Conservation (phyloP, 35 echinoderm and acorn worm species). For the Eucidaris tribuloides region DNA sequence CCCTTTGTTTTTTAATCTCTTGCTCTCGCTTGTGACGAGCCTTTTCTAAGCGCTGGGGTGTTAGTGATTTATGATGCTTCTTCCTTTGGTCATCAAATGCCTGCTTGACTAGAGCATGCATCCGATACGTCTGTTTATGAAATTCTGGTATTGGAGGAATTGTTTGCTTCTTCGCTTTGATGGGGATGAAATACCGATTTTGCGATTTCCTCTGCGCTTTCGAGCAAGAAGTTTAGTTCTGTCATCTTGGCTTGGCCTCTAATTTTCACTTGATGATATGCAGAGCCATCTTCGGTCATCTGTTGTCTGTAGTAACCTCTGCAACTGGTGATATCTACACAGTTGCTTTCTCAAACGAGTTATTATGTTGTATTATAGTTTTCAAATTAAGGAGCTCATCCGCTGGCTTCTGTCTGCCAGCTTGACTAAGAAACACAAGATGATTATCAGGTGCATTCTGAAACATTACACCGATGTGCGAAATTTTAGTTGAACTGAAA, state of each 20-base stretch:
- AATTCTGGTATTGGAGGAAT: slow-evolving; percentile 1
- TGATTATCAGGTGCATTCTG: background rate
- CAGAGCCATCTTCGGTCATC: slow-evolving; percentile 10
- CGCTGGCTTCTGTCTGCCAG: background rate
- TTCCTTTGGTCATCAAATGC: slow-evolving; percentile 40
- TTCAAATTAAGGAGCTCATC: slow-evolving; percentile 18
- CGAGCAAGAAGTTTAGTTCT: slow-evolving; percentile 22
- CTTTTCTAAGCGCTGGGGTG: slow-evolving; percentile 36
- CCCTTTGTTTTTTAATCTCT: slow-evolving; percentile 18
- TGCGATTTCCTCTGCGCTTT: slow-evolving; percentile 4
- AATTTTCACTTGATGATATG: background rate
- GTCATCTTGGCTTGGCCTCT: slow-evolving; percentile 14
- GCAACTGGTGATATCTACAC: background rate
- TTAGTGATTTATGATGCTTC: slow-evolving; percentile 1
- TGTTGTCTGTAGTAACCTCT: background rate
- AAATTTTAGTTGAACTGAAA: slow-evolving; percentile 10
- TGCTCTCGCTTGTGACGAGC: slow-evolving; percentile 14
- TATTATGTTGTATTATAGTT: slow-evolving; percentile 23
- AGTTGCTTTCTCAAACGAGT: background rate
- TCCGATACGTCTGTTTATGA: slow-evolving; percentile 23
- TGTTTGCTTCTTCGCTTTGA: slow-evolving; percentile 4
- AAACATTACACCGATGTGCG: background rate
- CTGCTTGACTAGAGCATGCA: background rate
- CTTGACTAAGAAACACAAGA: slow-evolving; percentile 9
- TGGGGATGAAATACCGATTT: background rate